phyloP scores from a whole-genome alignment of 1,140 invertebrate species.

The Phortica variegata region DNA sequence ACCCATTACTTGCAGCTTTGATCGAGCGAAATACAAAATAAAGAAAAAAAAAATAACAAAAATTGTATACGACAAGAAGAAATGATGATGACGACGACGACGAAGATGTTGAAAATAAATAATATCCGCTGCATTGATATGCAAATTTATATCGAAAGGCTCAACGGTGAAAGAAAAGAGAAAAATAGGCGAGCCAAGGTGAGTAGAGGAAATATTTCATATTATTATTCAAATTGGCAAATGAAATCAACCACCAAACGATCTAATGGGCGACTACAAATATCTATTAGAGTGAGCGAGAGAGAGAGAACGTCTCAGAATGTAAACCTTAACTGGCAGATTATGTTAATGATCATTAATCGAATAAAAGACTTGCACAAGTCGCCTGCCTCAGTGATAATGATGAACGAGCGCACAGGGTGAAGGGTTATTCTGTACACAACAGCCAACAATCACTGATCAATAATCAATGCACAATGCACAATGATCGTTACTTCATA shows the following conservation, averaged over 20 bases:
- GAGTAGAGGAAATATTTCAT: background rate
- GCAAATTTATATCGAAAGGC: conserved; percentile 25
- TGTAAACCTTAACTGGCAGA: no score
- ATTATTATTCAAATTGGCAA: conserved; percentile 14
- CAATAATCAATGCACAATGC: background rate
- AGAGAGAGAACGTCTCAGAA: no score
- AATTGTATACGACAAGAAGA: no score
- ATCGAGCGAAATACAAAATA: no score
- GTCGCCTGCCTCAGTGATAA: conserved; percentile 15
- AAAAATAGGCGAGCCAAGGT: background rate
- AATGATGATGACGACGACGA: background rate
- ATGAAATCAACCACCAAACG: conserved; percentile 19
- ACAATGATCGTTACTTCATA: no score
- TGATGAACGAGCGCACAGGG: background rate
- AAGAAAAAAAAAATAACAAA: no score
- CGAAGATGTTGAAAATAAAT: conserved; percentile 31
- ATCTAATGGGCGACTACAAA: conserved; percentile 24
- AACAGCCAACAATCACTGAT: background rate
- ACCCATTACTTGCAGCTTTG: no score
- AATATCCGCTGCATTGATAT: conserved; percentile 35
- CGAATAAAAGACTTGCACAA: conserved; percentile 10
- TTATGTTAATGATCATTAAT: no score
- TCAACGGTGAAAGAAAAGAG: no score
- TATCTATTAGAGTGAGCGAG: no score
- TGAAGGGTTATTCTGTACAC: background rate